Conservation (phyloP, 2,797 vertebrate genomes). For the Propithecus perrieri region DNA sequence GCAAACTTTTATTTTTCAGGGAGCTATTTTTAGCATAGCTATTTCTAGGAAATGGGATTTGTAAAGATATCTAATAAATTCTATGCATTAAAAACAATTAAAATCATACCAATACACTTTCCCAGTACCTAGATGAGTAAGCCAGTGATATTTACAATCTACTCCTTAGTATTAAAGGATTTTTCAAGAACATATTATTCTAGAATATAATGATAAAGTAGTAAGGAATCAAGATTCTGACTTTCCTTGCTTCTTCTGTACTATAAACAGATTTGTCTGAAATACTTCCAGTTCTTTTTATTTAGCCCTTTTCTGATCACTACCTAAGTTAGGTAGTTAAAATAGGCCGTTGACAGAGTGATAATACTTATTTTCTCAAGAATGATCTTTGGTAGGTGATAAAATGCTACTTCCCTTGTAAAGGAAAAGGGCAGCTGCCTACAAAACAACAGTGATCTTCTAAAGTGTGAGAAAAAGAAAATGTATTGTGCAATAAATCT, state of each 20-base stretch:
- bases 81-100: not conserved
- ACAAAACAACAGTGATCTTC: conserved; percentile 73
- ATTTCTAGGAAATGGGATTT: conserved; percentile 31
- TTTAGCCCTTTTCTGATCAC: conserved; percentile 9
- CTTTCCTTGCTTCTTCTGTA: conserved; percentile 38
- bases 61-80: conserved; percentile 30
- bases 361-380: conserved; percentile 72
- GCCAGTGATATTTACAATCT: not conserved
- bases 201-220: not conserved
- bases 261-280: conserved; percentile 38
- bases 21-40: conserved; percentile 45
- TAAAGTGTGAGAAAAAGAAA: conserved; percentile 74
- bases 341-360: conserved; percentile 64
- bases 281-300: conserved; percentile 47
- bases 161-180: not conserved
- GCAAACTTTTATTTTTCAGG: not conserved
- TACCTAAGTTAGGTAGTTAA: conserved; percentile 49
- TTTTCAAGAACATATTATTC: conserved; percentile 42
- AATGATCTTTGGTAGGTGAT: conserved; percentile 65
- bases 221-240: not conserved
- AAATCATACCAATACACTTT: not conserved
- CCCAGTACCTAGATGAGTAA: not conserved
- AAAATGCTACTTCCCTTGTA: conserved; percentile 69
- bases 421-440: conserved; percentile 76
- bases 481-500: conserved; percentile 61